Conservation (phyloP, 2,797 vertebrate genomes). For the Crax fasciolata region DNA sequence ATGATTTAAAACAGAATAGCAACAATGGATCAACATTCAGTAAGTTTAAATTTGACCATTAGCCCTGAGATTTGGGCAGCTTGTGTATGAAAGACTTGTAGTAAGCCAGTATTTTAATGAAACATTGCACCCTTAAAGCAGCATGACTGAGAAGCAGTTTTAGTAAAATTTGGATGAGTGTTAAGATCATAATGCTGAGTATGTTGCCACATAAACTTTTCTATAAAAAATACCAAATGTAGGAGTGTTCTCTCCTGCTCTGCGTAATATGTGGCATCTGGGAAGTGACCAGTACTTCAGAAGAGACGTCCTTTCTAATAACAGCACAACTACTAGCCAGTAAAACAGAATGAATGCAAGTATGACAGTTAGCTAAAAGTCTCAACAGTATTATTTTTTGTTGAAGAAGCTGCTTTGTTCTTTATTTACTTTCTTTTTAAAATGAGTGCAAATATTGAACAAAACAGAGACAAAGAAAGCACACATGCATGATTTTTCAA, state of each 20-base stretch:
- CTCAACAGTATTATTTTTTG: not conserved
- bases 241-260: not conserved
- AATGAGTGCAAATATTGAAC: not conserved
- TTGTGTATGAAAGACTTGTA: not conserved
- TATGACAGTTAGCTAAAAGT: not conserved
- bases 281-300: not conserved
- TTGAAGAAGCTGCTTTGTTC: not conserved
- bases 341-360: not conserved
- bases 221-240: not conserved
- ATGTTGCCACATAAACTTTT: not conserved
- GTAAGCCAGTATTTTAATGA: not conserved
- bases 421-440: slow-evolving; percentile 6
- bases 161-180: not conserved
- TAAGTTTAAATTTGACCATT: not conserved
- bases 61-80: not conserved
- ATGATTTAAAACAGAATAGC: not conserved
- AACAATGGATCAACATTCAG: not conserved
- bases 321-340: not conserved
- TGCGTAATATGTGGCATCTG: not conserved
- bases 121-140: not conserved
- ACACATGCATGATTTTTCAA: not conserved
- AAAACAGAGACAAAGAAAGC: not conserved
- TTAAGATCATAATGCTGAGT: not conserved
- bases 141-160: not conserved
- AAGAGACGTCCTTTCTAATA: not conserved